Conservation (phyloP, 1,140 invertebrate species). For the Drosophila ficusphila region DNA sequence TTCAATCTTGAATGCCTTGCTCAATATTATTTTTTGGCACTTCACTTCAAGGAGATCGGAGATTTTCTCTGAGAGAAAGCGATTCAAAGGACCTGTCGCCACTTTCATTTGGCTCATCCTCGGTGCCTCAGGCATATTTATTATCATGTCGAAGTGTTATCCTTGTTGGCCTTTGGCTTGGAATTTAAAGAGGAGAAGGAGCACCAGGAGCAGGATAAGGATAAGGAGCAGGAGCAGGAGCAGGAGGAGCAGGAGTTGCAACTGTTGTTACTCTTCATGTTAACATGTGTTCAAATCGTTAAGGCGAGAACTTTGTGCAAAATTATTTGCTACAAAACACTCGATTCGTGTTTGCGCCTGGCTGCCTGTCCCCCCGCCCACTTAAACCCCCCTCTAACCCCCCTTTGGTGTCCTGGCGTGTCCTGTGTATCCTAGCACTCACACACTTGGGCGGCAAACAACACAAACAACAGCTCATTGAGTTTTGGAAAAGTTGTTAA, state of each 20-base stretch:
- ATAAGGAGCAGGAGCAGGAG: conserved; percentile 1
- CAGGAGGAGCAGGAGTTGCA: conserved; percentile 34
- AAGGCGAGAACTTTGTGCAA: conserved; percentile 82
- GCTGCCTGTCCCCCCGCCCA: conserved; percentile 26
- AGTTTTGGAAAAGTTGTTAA: conserved; percentile 82
- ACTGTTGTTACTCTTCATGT: conserved; percentile 76
- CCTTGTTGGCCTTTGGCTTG: conserved; percentile 45
- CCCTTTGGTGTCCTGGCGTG: no score
- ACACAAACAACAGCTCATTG: conserved; percentile 82
- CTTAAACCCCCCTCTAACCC: no score
- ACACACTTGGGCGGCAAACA: conserved; percentile 51
- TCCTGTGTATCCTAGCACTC: not conserved
- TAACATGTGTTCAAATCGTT: conserved; percentile 82
- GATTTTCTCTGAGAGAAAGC: not conserved
- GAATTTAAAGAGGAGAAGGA: not conserved
- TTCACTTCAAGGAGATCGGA: not conserved
- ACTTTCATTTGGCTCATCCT: conserved; percentile 5
- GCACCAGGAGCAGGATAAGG: not conserved
- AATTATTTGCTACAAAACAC: conserved; percentile 82
- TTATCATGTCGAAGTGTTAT: conserved; percentile 80
- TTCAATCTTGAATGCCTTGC: no score
- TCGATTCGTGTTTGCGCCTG: conserved; percentile 75
- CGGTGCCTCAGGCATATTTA: conserved; percentile 62
- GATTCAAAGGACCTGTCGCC: not conserved
- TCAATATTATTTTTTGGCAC: not conserved